Evolutionary conservation across 2,888 invertebrate genomes (phyloP).

Genomic region (Thysanoteuthis rhombus): DNA sequence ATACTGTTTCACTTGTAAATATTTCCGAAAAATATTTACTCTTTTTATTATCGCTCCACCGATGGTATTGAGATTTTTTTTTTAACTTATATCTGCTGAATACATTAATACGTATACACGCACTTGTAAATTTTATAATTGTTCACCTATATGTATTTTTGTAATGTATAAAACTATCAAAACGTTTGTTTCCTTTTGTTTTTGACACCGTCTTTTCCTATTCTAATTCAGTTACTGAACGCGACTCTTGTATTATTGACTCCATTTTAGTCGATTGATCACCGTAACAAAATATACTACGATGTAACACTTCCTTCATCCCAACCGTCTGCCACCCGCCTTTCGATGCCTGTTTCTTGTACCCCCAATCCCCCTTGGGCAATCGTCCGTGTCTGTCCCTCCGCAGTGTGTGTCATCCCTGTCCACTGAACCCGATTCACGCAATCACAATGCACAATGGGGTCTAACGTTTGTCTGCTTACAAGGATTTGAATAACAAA

Average conservation of each 20-base stretch:
- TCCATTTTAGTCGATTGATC: neutral
- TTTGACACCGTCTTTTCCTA: neutral
- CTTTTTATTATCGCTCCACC: no score
- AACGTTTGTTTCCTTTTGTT: neutral
- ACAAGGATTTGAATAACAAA: neutral
- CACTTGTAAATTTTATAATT: no score
- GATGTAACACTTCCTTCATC: neutral
- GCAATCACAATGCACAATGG: constrained; percentile 12
- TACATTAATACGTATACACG: no score
- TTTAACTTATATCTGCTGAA: no score
- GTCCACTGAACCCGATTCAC: neutral
- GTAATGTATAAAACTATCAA: neutral
- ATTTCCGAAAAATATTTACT: no score
- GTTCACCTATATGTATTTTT: no score
- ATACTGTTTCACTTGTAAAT: no score
- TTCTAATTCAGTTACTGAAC: neutral
- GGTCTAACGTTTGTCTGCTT: neutral
- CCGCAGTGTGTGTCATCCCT: neutral
- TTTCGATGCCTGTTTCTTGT: neutral
- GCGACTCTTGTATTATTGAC: neutral
- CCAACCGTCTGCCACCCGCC: constrained; percentile 12
- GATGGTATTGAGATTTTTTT: no score
- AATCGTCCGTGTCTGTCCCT: neutral
- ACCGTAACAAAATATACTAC: neutral
- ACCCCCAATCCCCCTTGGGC: neutral